Evolutionary conservation across 2,888 invertebrate genomes (phyloP), one percentile per base, ranked within the genome.

Genomic region (Ichneumoninae sp.): DNA sequence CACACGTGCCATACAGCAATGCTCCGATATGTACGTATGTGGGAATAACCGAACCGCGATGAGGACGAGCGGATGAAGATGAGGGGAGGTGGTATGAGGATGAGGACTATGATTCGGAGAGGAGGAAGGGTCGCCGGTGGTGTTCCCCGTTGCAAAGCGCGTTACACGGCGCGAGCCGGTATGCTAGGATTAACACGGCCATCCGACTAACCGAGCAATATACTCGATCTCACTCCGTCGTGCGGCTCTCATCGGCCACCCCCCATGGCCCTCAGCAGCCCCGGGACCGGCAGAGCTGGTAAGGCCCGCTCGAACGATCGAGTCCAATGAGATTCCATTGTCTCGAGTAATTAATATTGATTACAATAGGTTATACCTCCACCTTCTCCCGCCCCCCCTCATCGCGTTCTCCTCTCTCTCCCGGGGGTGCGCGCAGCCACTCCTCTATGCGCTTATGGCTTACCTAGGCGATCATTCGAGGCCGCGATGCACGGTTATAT

Each of bases 341-440:
- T 94, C 93, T 92, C 92, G 92, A 92, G 93, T 94, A 94, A 94
- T 94, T 94, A 94, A 94, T 94, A 93, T 93, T 93, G 93, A 93
- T 93, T 93, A 93, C 93, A 92, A 93, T 92, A 89, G 93, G 91
- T 92, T 92, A 92, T 92, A 92, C 92, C 92, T 92, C 91, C 90
- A 90, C 90, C 66, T 63, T 76, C 76, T 50, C 73, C 63, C 68
- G 30, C 52, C 76, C 50, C 71, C 13, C 71, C 13, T 19, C 54
- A 44, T 71, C 50, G 33, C 66, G 75, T 60, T 7, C 85, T 71
- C 68, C 66, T 75, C 73, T 70, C 77, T 47, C 81, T 44, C 81
- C 13, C 44, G 60, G 50, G 44, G 68, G 40, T 57, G 16, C 40
- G 50, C 50, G 13, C 70, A 63, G 60, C 78, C 75, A 50, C 76